These are phyloP conservation scores for Ranitomeya imitator DNA, from an alignment of 2,113 vertebrate genomes.

Conservation along the genomic window DNA sequence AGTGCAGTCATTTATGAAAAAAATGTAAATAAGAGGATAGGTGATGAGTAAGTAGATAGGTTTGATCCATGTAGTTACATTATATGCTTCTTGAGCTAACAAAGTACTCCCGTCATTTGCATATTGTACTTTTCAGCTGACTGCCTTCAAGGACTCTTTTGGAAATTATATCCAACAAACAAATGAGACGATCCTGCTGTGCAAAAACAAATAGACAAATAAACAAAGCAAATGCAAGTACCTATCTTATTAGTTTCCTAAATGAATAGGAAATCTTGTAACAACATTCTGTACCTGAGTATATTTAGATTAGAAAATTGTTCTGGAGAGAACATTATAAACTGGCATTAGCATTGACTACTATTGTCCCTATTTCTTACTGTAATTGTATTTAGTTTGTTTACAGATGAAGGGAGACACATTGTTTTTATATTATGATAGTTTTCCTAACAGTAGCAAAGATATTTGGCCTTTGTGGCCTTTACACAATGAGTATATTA, in stretches of 20 bases:
- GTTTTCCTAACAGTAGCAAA: neutral
- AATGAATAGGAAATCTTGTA: slow-evolving; percentile 56
- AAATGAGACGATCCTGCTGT: slow-evolving; percentile 54
- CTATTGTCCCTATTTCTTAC: slow-evolving; percentile 49
- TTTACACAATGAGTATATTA: neutral
- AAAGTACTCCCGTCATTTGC: slow-evolving; percentile 44
- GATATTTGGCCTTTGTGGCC: neutral
- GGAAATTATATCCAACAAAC: slow-evolving; percentile 56
- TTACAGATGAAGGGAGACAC: slow-evolving; percentile 19
- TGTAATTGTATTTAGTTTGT: slow-evolving; percentile 52
- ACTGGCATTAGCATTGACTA: slow-evolving; percentile 50
- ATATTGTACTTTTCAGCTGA: slow-evolving; percentile 51
- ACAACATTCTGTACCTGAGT: slow-evolving; percentile 56
- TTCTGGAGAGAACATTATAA: slow-evolving; percentile 55
- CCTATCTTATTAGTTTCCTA: slow-evolving; percentile 58
- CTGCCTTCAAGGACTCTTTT: slow-evolving; percentile 51
- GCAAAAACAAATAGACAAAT: slow-evolving; percentile 56
- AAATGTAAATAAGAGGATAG: neutral
- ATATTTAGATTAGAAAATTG: slow-evolving; percentile 58
- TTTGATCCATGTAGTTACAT: neutral
- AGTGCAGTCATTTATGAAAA: neutral
- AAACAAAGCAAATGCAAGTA: slow-evolving; percentile 58
- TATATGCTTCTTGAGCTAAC: slow-evolving; percentile 41
- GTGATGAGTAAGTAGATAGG: neutral
- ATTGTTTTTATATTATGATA: slow-evolving; percentile 1